Conservation (phyloP, 2,113 vertebrate genomes). For the Vanacampus margaritifer region DNA sequence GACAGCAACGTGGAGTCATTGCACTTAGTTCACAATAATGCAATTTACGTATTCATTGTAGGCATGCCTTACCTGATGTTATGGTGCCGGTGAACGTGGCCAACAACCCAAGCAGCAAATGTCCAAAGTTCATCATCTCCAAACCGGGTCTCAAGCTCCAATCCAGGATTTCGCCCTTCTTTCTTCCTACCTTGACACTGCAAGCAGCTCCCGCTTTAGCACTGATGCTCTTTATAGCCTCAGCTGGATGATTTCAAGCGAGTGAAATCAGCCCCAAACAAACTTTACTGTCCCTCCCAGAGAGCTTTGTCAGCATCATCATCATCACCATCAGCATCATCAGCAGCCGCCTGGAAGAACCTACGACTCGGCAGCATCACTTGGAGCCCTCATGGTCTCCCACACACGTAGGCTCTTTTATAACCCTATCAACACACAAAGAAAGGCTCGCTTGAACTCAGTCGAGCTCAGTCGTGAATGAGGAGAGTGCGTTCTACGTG, state of each 20-base stretch:
- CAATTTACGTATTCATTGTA: neutral
- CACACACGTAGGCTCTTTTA: constrained; percentile 5
- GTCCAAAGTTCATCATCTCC: constrained; percentile 66
- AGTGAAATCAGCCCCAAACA: constrained; percentile 33
- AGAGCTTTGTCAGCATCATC: constrained; percentile 40
- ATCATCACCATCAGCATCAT: neutral
- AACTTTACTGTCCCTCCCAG: constrained; percentile 52
- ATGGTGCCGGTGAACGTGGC: constrained; percentile 38
- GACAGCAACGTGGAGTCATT: neutral
- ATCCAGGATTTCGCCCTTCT: neutral
- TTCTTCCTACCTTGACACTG: constrained; percentile 10
- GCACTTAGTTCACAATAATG: neutral
- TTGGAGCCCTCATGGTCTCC: constrained; percentile 29
- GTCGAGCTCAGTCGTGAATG: constrained; percentile 35
- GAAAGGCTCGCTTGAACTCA: constrained; percentile 14
- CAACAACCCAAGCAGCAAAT: constrained; percentile 41
- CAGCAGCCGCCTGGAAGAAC: constrained; percentile 29
- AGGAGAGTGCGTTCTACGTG: constrained; percentile 8
- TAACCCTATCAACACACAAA: neutral
- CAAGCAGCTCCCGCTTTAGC: constrained; percentile 4
- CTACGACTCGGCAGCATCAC: constrained; percentile 52
- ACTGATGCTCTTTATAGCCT: constrained; percentile 10
- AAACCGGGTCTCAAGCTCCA: constrained; percentile 25
- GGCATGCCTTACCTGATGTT: constrained; percentile 54
- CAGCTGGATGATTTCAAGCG: constrained; percentile 41